These are phyloP conservation scores for Bombus terrestris DNA, from an alignment of 1,140 invertebrate species.

Conservation along the genomic window DNA sequence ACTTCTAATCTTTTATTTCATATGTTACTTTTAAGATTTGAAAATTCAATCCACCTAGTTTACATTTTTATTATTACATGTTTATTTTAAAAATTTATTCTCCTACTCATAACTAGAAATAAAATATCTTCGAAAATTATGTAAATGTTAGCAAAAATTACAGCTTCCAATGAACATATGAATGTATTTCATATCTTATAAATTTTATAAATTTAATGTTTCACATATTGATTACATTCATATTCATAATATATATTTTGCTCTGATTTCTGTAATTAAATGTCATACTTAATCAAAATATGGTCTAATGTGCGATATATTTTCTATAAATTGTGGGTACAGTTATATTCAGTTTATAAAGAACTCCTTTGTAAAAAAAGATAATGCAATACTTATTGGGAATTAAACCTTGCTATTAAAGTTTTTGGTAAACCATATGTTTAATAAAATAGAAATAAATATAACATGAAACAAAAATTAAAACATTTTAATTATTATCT, in stretches of 20 bases:
- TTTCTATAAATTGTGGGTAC: not conserved
- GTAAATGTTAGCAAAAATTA: not conserved
- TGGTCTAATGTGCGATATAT: not conserved
- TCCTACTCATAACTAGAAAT: not conserved
- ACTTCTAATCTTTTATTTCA: not conserved
- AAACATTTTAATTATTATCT: conserved; percentile 8
- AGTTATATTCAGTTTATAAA: not conserved
- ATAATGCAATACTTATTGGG: not conserved
- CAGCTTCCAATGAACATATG: not conserved
- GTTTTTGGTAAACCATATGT: not conserved
- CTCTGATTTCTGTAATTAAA: not conserved
- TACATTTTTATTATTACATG: not conserved
- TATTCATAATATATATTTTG: not conserved
- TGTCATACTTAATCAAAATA: not conserved
- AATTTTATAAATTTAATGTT: not conserved
- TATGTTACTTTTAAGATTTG: not conserved
- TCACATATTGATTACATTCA: conserved; percentile 6
- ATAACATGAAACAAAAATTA: not conserved
- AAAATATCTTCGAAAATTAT: not conserved
- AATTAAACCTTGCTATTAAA: not conserved
- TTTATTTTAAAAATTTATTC: not conserved
- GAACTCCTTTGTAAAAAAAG: not conserved
- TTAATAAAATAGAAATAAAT: not conserved
- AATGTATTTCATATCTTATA: not conserved
- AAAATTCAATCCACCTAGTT: not conserved